phyloP scores from a whole-genome alignment of 35 echinoderm and acorn worm species.

The Lytechinus pictus region DNA sequence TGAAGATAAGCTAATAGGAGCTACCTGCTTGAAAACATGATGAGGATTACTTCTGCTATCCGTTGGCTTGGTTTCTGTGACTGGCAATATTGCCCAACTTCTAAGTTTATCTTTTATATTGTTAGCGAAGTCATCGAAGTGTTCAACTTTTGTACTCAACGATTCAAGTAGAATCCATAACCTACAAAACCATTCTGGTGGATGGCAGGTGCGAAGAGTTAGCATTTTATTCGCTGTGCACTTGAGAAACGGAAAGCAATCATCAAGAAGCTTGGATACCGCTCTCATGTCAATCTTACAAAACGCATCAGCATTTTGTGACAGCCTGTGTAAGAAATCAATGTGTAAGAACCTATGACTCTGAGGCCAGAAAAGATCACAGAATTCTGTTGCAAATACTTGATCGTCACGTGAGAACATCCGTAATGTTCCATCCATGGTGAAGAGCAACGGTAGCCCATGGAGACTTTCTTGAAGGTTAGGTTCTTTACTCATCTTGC shows the following conservation, averaged over 20 bases:
- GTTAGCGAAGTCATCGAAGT: not conserved
- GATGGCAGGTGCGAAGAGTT: not conserved
- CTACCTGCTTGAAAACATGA: not conserved
- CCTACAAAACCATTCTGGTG: constrained; percentile 2
- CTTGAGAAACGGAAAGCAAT: not conserved
- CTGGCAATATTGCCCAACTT: constrained; percentile 52
- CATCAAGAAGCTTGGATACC: not conserved
- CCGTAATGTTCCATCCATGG: constrained; percentile 47
- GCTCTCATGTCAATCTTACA: constrained; percentile 34
- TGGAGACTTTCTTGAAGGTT: constrained; percentile 4
- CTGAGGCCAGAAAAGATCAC: constrained; percentile 33
- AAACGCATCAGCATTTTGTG: not conserved
- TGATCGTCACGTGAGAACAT: constrained; percentile 29
- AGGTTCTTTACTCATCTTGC: constrained; percentile 8
- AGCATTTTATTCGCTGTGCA: not conserved
- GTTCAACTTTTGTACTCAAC: not conserved
- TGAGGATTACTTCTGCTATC: not conserved
- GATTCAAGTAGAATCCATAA: constrained; percentile 43
- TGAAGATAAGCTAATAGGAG: constrained; percentile 7
- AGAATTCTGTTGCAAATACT: constrained; percentile 27
- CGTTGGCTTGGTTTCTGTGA: not conserved
- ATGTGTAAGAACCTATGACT: constrained; percentile 59
- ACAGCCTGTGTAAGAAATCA: not conserved
- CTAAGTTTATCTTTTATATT: constrained; percentile 7
- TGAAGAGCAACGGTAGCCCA: constrained; percentile 59